Conservation (phyloP, 2,888 invertebrate species). For the Euplagia quadripunctaria region DNA sequence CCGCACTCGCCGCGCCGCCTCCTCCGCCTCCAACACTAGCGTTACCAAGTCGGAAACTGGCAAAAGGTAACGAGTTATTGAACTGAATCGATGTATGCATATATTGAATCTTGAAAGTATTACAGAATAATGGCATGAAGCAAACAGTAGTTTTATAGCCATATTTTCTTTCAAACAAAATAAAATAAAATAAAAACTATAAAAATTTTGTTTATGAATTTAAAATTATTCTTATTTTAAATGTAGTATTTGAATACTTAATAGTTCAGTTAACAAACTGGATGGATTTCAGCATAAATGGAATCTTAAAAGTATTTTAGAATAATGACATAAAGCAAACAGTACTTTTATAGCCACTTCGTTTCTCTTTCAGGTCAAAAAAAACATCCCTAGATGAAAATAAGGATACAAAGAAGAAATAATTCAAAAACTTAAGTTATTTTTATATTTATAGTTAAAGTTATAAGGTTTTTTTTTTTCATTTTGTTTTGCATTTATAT, state of each 20-base stretch:
- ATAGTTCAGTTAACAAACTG: not conserved
- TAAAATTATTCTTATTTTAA: too few species aligned
- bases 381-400: constrained; percentile 65
- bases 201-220: too few species aligned
- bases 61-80: constrained; percentile 56
- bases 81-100: too few species aligned
- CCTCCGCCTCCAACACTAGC: constrained; percentile 61
- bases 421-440: constrained; percentile 56
- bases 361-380: constrained; percentile 67
- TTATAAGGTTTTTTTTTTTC: constrained; percentile 39
- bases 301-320: not conserved
- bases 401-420: constrained; percentile 60
- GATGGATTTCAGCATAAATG: not conserved
- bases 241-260: too few species aligned
- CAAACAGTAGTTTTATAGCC: too few species aligned
- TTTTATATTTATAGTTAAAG: constrained; percentile 51
- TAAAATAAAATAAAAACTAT: too few species aligned
- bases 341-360: not conserved
- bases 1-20: constrained; percentile 62
- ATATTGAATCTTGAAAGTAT: too few species aligned
- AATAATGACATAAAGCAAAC: not conserved
- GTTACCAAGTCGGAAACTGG: constrained; percentile 54
- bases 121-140: too few species aligned
- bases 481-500: constrained; percentile 59
- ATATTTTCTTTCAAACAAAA: too few species aligned